Evolutionary conservation across 37 sponge, comb jelly and placozoan species (phyloP).

Genomic region (Chondrosia reniformis): DNA sequence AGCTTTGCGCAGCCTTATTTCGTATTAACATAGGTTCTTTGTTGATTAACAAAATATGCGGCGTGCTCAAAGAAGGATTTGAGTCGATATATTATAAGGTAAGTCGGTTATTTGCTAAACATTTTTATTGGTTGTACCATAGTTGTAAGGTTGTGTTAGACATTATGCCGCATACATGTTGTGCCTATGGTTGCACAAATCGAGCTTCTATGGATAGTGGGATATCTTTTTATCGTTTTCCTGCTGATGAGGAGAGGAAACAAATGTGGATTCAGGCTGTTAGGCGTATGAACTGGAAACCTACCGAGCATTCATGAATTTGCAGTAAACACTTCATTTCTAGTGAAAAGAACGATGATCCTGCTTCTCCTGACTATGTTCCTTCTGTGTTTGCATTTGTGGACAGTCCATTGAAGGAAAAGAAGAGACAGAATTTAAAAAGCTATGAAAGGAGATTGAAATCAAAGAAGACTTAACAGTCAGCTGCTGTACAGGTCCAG

Average conservation of each 20-base stretch:
- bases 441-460: too few relatives aligned
- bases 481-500: too few relatives aligned
- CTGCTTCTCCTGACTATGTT: constrained; percentile 20
- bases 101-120: too few relatives aligned
- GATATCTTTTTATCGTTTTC: constrained; percentile 17
- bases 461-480: too few relatives aligned
- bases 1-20: too few relatives aligned
- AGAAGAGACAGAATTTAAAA: background rate
- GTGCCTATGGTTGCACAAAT: constrained; percentile 4
- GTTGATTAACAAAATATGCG: too few relatives aligned
- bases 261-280: constrained; percentile 5
- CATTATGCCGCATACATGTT: too few relatives aligned
- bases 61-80: too few relatives aligned
- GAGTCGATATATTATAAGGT: too few relatives aligned
- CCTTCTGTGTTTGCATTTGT: constrained; percentile 1
- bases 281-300: background rate
- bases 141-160: too few relatives aligned
- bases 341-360: constrained; percentile 18
- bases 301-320: constrained; percentile 3
- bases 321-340: constrained; percentile 21
- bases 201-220: background rate
- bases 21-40: too few relatives aligned
- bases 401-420: constrained; percentile 9
- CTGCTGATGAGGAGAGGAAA: background rate
- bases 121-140: too few relatives aligned